Percentiles rank a stretch among this genome's conserved stretches.
Conservation (phyloP, 2,797 vertebrate genomes). For the Micrastur ruficollis region DNA sequence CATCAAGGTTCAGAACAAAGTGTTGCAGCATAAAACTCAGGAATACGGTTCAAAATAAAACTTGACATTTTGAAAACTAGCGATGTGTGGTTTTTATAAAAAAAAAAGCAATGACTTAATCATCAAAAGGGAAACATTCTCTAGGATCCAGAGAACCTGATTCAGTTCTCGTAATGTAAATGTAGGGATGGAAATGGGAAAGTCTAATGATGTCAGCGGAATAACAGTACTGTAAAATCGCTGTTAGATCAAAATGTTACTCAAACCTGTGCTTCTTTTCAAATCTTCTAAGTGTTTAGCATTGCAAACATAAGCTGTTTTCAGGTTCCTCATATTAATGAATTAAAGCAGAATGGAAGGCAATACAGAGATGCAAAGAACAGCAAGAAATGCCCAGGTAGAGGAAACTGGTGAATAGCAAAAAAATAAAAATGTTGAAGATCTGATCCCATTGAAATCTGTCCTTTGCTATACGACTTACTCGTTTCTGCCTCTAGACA, state of each 20-base stretch:
- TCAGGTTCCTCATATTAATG: neutral
- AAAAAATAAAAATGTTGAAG: neutral
- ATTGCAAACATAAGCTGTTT: neutral
- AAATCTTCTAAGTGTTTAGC: neutral
- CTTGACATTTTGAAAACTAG: neutral
- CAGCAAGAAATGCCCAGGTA: neutral
- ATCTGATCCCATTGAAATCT: neutral
- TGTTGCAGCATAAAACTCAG: neutral
- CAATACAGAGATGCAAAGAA: neutral
- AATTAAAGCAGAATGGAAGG: neutral
- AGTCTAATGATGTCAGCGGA: neutral
- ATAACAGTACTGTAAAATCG: neutral
- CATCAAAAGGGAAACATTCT: neutral
- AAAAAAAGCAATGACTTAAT: neutral
- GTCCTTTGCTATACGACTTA: neutral
- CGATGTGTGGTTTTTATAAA: neutral
- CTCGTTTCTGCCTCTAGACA: neutral
- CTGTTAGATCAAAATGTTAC: neutral
- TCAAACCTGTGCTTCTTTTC: neutral
- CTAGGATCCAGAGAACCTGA: neutral
- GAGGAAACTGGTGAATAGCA: neutral
- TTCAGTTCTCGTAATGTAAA: neutral
- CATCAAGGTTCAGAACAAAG: neutral
- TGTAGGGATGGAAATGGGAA: neutral
- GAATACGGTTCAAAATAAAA: neutral